These are phyloP conservation scores for Drosophila bifasciata DNA, from an alignment of 1,140 invertebrate genomes.

Conservation along the genomic window DNA sequence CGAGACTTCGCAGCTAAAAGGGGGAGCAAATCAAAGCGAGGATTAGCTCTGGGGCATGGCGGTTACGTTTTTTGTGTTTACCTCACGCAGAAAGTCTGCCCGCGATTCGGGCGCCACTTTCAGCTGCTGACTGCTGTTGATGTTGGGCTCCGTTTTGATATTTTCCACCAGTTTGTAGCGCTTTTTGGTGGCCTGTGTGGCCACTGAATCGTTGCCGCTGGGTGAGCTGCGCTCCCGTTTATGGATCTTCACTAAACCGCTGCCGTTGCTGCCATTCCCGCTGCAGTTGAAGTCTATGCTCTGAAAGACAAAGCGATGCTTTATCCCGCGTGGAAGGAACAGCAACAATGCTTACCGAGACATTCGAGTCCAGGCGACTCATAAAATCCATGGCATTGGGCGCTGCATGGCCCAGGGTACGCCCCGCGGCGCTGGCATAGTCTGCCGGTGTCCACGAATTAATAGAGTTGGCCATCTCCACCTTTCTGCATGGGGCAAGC, in stretches of 20 bases:
- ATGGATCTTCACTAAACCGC: constrained; percentile 68
- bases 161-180: constrained; percentile 68
- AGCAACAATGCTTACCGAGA: constrained; percentile 41
- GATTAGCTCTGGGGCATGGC: not conserved
- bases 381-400: constrained; percentile 85
- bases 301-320: constrained; percentile 11
- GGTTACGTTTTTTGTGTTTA: not conserved
- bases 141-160: constrained; percentile 40
- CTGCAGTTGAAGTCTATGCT: constrained; percentile 71
- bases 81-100: constrained; percentile 81
- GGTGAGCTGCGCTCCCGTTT: constrained; percentile 72
- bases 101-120: constrained; percentile 55
- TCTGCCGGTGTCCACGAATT: constrained; percentile 73
- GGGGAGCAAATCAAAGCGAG: not conserved
- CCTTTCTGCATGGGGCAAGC: constrained; percentile 51
- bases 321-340: too few species aligned
- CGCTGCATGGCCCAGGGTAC: constrained; percentile 70
- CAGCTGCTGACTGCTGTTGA: not conserved
- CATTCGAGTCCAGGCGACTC: constrained; percentile 85
- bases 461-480: constrained; percentile 86
- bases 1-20: constrained; percentile 62
- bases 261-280: constrained; percentile 2
- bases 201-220: constrained; percentile 7
- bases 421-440: constrained; percentile 77
- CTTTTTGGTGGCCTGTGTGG: constrained; percentile 47